Base-by-base conservation (phyloP, 2,113 vertebrate genomes). In the Astur gentilis region DNA sequence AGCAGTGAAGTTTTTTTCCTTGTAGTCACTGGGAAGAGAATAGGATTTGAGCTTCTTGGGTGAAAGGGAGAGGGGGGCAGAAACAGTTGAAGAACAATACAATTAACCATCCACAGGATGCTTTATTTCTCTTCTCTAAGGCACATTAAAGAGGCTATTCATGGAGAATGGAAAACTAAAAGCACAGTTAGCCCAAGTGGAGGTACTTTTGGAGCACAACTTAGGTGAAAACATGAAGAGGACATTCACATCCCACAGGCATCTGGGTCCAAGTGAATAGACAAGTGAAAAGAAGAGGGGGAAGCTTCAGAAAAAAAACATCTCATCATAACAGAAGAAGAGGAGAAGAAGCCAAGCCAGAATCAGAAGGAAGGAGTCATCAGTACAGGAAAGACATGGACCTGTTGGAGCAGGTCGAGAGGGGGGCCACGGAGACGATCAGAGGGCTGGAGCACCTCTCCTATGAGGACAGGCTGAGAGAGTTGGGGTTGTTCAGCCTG, bases 371-470 rank as follows among this genome's bases (percentile, higher is more conserved):
- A 52, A 25, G 47, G 13, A 58, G 9, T 11, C 27, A 10, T 38
- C 32, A 80, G 19, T 1, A 70, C 26, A 57, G 3, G 16, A 60
- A 20, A 60, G 58, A 34, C 32, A 52, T 1, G 25, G 44, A 31
- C 3, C 25, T 84, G 21, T 3, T 73, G n/a, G 60, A 66, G 18
- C 0, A 0, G 3, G n/a, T 9, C 4, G 15, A 61, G 60, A 61
- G 20, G 16, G 62, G 20, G 23, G 25, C 6, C 34, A 31, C 9
- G 6, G 17, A 38, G 38, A 40, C 21, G 4, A 20, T 36, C 17
- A 3, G 10, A 21, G 45, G 40, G 20, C 3, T 72, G n/a, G 18
- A 88, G 8, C 29, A 16, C 17, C 21, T 66, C 52, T 66, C 0
- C 34, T 27, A 0, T 6, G 12, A 13, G 2, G 9, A 31, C 4